Base-by-base conservation (phyloP, 2,888 invertebrate species). In the Maniola hyperantus region DNA sequence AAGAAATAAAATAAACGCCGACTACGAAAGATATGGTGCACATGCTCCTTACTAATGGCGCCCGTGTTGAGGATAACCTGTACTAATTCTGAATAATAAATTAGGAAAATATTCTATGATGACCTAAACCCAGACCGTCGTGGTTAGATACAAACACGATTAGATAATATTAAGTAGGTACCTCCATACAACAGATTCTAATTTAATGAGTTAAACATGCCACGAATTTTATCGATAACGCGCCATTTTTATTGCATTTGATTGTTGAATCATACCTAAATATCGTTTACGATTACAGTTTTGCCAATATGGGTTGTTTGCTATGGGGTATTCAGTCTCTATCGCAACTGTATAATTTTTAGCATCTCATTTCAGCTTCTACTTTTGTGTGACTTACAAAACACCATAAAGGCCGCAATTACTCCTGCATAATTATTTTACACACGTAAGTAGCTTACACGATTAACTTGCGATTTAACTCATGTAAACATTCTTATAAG, bases 101-200 rank as follows among this genome's bases (percentile, higher is more conserved):
- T 20, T 20, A 20, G 10, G 26, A 20, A 51, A 54, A 54, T 15
- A 6, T n/a, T 33, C 53, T 11, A 54, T 33, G 11, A 5, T n/a
- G 26, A 39, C 18, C 4, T 18, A 39, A 20, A 33, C 11, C 57
- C 7, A 34, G 18, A 10, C 39, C 39, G 57, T 33, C 39, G 57
- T 33, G 36, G 36, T 34, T 36, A 55, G 54, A 51, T 36, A 61
- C 33, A n/a, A 55, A 53, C 39, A 55, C 51, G 62, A 68, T 65
- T 58, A 68, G 65, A 66, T 63, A 63, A 63, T n/a, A 51, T 13
- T 51, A 10, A 50, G 61, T 48, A 66, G 44, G 58, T 48, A 64
- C 42, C 26, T 26, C 2, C 26, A 1, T 26, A 26, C 26, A 61
- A 53, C 58, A 39, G 33, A 39, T 42, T 58, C 33, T 42, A 57